Evolutionary conservation across 2,113 vertebrate genomes (phyloP), one percentile per base, ranked within the genome.

Genomic region (Craseonycteris thonglongyai): DNA sequence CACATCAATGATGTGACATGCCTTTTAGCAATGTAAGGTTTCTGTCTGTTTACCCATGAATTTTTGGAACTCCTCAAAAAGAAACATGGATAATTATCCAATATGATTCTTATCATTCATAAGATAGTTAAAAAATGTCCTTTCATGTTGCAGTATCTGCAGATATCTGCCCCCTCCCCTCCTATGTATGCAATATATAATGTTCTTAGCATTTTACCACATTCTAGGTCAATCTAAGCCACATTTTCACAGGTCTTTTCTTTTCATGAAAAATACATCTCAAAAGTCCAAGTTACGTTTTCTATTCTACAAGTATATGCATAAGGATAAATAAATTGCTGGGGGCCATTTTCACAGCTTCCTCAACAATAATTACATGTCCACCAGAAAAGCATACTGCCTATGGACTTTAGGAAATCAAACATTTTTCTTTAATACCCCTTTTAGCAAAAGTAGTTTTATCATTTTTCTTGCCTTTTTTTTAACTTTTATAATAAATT

Each of bases 391-490:
- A 95, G 49, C 45, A 30, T 30, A 80, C 76, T 88, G 11, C 51
- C 24, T 5, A 71, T 26, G 76, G 21, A 56, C 84, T 89, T 82
- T 72, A 88, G 90, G 91, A 26, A 82, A 95, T 83, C 45, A 66
- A 88, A 42, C 18, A 33, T 54, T 66, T 72, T 80, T 65, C 18
- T 56, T 80, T 76, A 90, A 92, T 90, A 92, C 0, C 7, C 14
- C 35, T 49, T 94, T 90, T 49, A 89, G 65, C 24, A 87, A 97
- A 94, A 83, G 35, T 81, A 15, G 76, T 89, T 97, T 96, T 95
- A 95, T 95, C 38, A 66, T 74, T 47, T 90, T 88, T 6, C 38
- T 86, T 79, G n/a, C 54, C 22, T 51, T 79, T 95, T 80, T 49
- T 7, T 84, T 93, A 89, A 80, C 47, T 93, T 49, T 95, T 92